Percentiles rank a stretch among this genome's conserved stretches.
Evolutionary conservation across 2,797 vertebrate genomes (phyloP).

Genomic region (Hoplostethus mediterraneus): DNA sequence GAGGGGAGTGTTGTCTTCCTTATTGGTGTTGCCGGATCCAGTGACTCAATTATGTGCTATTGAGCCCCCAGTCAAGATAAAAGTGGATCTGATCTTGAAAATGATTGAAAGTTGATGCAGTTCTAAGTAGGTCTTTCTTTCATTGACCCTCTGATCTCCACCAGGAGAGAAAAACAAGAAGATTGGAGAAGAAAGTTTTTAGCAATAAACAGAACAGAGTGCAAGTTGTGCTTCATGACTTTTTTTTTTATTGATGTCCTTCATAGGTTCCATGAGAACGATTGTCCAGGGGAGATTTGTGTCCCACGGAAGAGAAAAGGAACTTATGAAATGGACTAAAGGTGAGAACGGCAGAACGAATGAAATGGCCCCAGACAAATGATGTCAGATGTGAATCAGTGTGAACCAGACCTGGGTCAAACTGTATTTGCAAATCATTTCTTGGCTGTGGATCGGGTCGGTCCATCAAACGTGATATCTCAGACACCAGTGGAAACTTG

Average conservation of each 20-base stretch:
- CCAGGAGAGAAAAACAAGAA: no score
- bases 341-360: no score
- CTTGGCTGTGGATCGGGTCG: no score
- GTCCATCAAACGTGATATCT: no score
- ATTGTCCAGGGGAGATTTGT: background rate
- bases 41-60: background rate
- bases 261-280: background rate
- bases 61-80: background rate
- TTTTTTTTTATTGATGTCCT: constrained; percentile 28
- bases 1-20: constrained; percentile 42
- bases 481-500: no score
- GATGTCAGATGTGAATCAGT: no score
- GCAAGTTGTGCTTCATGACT: background rate
- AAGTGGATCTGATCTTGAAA: constrained; percentile 15
- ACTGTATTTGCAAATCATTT: no score
- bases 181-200: no score
- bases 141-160: no score
- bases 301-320: background rate
- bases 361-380: no score
- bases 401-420: no score
- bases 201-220: constrained; percentile 1
- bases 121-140: background rate
- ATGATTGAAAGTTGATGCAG: background rate
- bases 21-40: background rate
- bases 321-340: background rate